phyloP scores from a whole-genome alignment of 2,888 invertebrate genomes.

The Chloromyia formosa region DNA sequence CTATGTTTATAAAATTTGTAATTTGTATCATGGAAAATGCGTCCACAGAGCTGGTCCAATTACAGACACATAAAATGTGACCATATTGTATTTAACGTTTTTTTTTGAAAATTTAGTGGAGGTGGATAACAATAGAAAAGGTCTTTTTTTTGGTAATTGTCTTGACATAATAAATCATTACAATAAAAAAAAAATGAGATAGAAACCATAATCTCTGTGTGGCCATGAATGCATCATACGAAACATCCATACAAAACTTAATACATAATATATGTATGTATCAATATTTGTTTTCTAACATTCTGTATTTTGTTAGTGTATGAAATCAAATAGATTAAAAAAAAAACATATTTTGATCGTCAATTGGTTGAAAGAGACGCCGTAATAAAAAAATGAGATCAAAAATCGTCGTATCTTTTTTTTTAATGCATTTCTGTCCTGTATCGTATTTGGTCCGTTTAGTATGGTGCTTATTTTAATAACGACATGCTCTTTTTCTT shows the following conservation, averaged over 20 bases:
- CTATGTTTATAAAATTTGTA: too few species aligned
- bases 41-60: too few species aligned
- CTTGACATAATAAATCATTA: constrained; percentile 20
- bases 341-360: constrained; percentile 38
- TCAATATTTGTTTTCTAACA: constrained; percentile 26
- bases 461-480: too few species aligned
- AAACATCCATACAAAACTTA: constrained; percentile 13
- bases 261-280: constrained; percentile 1
- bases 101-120: not conserved
- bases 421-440: too few species aligned
- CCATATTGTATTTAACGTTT: too few species aligned
- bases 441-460: too few species aligned
- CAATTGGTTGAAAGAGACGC: constrained; percentile 41
- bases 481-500: too few species aligned
- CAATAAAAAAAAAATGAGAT: constrained; percentile 8
- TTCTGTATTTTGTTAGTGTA: constrained; percentile 36
- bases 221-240: constrained; percentile 22
- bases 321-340: constrained; percentile 11
- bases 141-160: constrained; percentile 23
- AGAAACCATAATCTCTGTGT: constrained; percentile 1
- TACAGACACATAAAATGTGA: too few species aligned
- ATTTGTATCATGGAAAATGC: too few species aligned
- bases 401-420: too few species aligned
- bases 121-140: not conserved
- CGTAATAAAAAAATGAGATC: constrained; percentile 23